Evolutionary conservation across 2,888 invertebrate genomes (phyloP).

Genomic region (Linyphia triangularis): DNA sequence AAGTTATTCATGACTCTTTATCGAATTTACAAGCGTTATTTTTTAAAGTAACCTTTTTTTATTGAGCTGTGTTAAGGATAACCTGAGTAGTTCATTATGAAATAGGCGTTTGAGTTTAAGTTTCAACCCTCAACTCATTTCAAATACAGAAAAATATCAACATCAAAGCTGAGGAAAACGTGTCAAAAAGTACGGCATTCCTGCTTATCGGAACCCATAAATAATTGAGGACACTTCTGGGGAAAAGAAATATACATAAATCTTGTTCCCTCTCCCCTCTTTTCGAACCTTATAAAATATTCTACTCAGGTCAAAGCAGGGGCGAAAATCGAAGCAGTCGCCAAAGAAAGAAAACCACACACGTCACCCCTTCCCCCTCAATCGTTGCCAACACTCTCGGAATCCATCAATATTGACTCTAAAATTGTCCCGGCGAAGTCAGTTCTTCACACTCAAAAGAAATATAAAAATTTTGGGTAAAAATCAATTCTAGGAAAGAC

Average conservation of each 20-base stretch:
- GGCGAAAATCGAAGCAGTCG: neutral
- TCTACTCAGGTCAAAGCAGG: neutral
- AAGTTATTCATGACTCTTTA: too few relatives aligned
- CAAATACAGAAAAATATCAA: neutral
- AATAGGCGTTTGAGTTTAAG: neutral
- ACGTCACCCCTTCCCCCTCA: neutral
- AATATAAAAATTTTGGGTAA: constrained; percentile 18
- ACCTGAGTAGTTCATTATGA: neutral
- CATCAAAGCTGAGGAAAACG: too few relatives aligned
- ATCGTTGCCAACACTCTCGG: constrained; percentile 12
- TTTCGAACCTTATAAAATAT: constrained; percentile 14
- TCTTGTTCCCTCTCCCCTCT: neutral
- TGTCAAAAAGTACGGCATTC: neutral
- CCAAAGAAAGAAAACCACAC: neutral
- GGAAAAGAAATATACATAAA: constrained; percentile 3
- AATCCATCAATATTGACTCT: constrained; percentile 67
- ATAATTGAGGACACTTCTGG: neutral
- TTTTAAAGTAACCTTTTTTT: too few relatives aligned
- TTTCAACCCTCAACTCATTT: neutral
- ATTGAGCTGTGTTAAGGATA: too few relatives aligned
- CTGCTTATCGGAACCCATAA: neutral
- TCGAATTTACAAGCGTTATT: too few relatives aligned
- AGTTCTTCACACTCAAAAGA: constrained; percentile 3
- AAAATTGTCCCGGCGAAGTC: constrained; percentile 48
- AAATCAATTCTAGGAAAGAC: constrained; percentile 48